Evolutionary conservation across 1,140 invertebrate genomes (phyloP).

Genomic region (Thaumetopoea pityocampa): DNA sequence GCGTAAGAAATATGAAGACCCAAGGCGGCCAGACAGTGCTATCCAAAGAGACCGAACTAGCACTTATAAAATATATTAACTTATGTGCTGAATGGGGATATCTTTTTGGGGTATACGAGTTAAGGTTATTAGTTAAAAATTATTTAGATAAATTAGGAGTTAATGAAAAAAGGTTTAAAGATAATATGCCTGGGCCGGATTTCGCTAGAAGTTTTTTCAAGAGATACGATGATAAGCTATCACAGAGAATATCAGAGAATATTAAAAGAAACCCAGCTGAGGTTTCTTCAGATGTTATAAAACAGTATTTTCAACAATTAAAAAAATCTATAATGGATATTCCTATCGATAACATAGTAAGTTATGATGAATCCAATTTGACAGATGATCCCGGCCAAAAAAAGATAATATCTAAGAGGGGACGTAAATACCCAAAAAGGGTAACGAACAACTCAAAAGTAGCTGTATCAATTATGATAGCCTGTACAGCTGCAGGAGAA

Average conservation of each 20-base stretch:
- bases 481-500: constrained; percentile 23
- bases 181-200: constrained; percentile 2
- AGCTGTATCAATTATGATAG: constrained; percentile 39
- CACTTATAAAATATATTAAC: no score
- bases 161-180: no score
- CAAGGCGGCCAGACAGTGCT: no score
- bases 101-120: no score
- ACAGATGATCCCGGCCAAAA: constrained; percentile 34
- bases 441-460: constrained; percentile 36
- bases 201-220: neutral
- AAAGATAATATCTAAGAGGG: constrained; percentile 37
- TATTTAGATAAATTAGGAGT: no score
- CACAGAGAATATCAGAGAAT: neutral
- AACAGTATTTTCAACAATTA: constrained; percentile 19
- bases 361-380: constrained; percentile 55
- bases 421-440: constrained; percentile 43
- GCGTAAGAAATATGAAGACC: no score
- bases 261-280: neutral
- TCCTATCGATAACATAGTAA: constrained; percentile 32
- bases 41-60: no score
- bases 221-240: neutral
- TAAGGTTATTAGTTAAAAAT: no score
- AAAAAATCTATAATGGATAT: constrained; percentile 3
- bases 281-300: constrained; percentile 9
- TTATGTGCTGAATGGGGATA: no score